These are phyloP conservation scores for Triops longicaudatus DNA, from an alignment of 1,140 invertebrate species.

Conservation along the genomic window DNA sequence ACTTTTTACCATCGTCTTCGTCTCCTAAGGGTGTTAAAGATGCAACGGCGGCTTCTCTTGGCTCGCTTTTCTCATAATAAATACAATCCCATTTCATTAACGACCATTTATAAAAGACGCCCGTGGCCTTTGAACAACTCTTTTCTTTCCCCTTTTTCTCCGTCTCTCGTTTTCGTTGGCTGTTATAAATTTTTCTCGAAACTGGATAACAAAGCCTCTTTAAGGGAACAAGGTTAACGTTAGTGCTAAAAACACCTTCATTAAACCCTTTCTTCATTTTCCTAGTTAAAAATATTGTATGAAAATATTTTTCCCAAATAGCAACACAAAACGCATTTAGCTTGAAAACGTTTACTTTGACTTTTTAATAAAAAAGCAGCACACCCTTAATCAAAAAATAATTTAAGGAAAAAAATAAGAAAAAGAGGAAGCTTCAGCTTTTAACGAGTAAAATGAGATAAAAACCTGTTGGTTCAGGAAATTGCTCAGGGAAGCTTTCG, in stretches of 20 bases:
- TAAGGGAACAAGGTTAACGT: background rate
- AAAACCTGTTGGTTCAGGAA: background rate
- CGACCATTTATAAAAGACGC: slow-evolving; percentile 12
- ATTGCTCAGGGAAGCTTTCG: too few relatives aligned
- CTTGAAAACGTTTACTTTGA: background rate
- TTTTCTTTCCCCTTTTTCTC: background rate
- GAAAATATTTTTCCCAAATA: background rate
- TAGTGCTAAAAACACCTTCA: background rate
- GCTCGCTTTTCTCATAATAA: background rate
- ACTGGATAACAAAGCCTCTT: slow-evolving; percentile 1
- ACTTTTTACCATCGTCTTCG: background rate
- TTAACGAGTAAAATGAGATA: background rate
- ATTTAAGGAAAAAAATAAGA: background rate
- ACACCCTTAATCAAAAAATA: background rate
- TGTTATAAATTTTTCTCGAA: background rate
- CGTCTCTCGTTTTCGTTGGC: too few relatives aligned
- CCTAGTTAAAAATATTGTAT: background rate
- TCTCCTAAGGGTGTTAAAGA: background rate
- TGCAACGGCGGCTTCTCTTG: background rate
- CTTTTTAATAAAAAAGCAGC: background rate
- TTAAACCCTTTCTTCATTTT: background rate
- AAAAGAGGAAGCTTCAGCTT: background rate
- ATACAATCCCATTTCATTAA: slow-evolving; percentile 15
- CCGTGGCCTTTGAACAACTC: background rate
- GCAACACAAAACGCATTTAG: background rate